Evolutionary conservation across 2,888 invertebrate species (phyloP), one percentile per base, ranked within the genome.

Genomic region (Synergus gifuensis): DNA sequence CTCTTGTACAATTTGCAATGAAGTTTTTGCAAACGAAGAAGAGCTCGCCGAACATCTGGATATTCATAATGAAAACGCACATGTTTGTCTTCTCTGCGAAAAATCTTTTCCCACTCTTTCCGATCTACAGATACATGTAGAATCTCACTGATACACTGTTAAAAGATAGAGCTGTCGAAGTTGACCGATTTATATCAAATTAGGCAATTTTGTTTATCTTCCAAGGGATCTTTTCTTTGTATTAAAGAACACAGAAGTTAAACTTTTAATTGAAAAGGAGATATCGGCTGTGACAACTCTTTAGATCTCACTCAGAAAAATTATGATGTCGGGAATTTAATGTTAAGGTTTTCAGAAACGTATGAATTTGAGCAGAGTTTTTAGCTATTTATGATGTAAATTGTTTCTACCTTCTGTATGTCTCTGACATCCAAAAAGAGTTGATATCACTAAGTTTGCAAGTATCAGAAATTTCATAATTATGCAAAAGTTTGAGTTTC

Each of bases 61-160:
- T 44, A 83, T 87, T 14, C 91, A 92, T 76, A 89, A 90, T 78
- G 88, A 84, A 8, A 88, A 88, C 36, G 82, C 87, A 0, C 89
- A 91, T 54, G 84, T 90, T 36, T 92, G 92, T 77, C 84, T 90
- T 46, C 81, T 92, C 18, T 92, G 92, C 76, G 92, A 92, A 22
- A 89, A 88, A 77, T 88, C 88, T 0, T 92, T 92, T 42, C 77
- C 87, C 0, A 90, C 87, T 12, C 83, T 92, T 7, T 87, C 87
- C 63, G 89, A 92, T 14, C 79, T 92, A 4, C 91, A 91, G 73
- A 83, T 85, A 42, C 92, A 92, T 62, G 92, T 92, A 8, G 88
- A 89, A 0, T 89, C 87, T n/a, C 92, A 92, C 81, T 90, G 86
- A 90, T 85, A 78, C 76, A 76, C 77, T 58, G 49, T 16, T 8